phyloP scores from a whole-genome alignment of 2,113 vertebrate species.

The Thryonomys swinderianus region DNA sequence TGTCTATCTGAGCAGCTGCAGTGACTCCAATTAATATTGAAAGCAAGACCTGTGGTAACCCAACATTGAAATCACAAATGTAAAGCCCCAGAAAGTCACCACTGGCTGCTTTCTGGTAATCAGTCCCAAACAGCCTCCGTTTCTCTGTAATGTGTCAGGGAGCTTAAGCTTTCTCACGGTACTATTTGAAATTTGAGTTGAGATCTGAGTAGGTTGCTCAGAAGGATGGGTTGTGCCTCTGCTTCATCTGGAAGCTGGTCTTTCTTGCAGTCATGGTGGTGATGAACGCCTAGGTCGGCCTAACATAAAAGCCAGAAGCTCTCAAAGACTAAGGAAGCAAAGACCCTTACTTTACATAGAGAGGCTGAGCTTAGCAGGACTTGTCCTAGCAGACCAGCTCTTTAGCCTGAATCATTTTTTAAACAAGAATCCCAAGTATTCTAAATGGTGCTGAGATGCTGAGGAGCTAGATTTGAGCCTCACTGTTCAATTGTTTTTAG shows the following conservation, averaged over 20 bases:
- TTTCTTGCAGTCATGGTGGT: background rate
- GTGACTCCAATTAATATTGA: conserved; percentile 52
- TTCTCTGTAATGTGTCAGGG: background rate
- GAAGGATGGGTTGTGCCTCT: background rate
- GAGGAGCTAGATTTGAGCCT: background rate
- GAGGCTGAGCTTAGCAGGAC: background rate
- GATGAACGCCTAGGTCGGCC: background rate
- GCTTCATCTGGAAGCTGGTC: background rate
- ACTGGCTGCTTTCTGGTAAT: background rate
- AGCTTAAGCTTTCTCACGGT: background rate
- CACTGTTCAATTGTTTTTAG: background rate
- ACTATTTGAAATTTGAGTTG: background rate
- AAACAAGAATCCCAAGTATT: background rate
- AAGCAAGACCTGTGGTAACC: background rate
- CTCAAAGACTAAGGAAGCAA: fast-evolving
- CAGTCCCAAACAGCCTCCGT: background rate
- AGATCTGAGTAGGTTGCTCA: background rate
- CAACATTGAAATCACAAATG: background rate
- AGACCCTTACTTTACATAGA: background rate
- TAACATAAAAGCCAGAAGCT: background rate
- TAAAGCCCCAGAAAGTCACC: conserved; percentile 18
- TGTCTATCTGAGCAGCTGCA: background rate
- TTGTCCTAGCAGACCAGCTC: background rate
- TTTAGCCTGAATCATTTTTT: background rate
- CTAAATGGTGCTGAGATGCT: background rate